phyloP scores from a whole-genome alignment of 2,797 vertebrate genomes.

The Hozukius guyotensis region DNA sequence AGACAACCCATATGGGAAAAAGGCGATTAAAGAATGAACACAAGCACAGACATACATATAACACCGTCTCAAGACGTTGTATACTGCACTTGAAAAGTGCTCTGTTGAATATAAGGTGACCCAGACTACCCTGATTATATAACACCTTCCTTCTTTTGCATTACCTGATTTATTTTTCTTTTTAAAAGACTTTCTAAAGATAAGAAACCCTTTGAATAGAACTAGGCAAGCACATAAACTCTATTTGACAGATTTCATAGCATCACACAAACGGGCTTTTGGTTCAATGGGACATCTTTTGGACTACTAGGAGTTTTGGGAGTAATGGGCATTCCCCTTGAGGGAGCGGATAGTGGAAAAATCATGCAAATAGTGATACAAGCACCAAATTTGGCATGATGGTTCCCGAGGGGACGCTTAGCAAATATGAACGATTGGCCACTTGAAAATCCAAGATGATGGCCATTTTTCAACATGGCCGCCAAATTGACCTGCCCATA shows the following conservation, averaged over 20 bases:
- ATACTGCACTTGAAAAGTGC: background rate
- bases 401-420: too few relatives aligned
- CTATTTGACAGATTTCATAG: background rate
- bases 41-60: background rate
- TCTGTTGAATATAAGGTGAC: background rate
- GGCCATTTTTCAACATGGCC: too few relatives aligned
- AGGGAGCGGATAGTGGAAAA: background rate
- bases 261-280: background rate
- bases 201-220: background rate
- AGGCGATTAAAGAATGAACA: background rate
- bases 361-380: background rate
- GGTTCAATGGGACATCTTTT: background rate
- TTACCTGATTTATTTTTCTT: background rate
- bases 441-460: too few relatives aligned
- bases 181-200: background rate
- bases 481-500: too few relatives aligned
- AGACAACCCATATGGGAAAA: background rate
- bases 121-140: background rate
- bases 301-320: background rate
- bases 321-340: background rate
- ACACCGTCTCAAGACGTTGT: background rate
- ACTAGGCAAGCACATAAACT: background rate
- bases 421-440: too few relatives aligned
- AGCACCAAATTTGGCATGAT: too few relatives aligned
- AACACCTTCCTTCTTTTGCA: background rate